phyloP scores from a whole-genome alignment of 2,113 vertebrate genomes.

The Hemicordylus capensis region DNA sequence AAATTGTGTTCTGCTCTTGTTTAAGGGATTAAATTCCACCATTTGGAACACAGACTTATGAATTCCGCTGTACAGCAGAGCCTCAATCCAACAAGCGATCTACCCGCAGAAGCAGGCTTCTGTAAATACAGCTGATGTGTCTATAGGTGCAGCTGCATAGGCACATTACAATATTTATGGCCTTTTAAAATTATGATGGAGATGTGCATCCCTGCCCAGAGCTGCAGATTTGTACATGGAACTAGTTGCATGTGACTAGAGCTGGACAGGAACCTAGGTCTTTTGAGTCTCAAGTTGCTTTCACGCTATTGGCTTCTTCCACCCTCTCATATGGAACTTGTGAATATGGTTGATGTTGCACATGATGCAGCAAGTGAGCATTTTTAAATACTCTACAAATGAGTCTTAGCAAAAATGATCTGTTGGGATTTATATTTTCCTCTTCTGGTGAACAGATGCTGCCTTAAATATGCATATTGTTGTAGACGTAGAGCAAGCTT shows the following conservation, averaged over 20 bases:
- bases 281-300: neutral
- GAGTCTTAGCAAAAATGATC: neutral
- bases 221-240: neutral
- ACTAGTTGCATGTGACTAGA: neutral
- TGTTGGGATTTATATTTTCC: neutral
- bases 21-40: neutral
- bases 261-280: neutral
- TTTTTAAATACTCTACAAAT: neutral
- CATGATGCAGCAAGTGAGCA: neutral
- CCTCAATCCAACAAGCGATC: neutral
- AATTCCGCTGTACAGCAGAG: neutral
- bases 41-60: neutral
- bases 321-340: neutral
- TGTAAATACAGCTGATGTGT: no score
- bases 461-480: neutral
- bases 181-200: neutral
- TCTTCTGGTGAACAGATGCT: neutral
- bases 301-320: neutral
- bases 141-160: neutral
- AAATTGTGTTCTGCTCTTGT: neutral
- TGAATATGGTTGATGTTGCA: neutral
- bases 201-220: neutral
- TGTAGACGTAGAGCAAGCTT: neutral
- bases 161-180: neutral
- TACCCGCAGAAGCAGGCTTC: neutral